A percentile compares a stretch with the other conserved stretches of the same genome.
Conservation (phyloP, 2,797 vertebrate genomes). For the Rhinichthys osculus region DNA sequence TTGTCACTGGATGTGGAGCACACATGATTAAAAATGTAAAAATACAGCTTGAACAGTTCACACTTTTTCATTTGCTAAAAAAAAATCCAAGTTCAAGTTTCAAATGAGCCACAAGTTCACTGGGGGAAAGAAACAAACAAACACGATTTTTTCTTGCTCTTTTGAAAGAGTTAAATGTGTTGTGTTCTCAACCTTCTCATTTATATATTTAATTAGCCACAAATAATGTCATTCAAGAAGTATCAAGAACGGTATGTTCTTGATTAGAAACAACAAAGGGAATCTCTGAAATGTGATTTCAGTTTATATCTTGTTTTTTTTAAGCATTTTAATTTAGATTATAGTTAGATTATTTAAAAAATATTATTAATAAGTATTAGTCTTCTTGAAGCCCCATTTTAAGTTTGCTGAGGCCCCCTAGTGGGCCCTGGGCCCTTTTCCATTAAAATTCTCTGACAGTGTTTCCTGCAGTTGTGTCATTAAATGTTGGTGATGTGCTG, state of each 20-base stretch:
- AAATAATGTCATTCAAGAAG: not conserved
- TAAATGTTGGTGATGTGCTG: not conserved
- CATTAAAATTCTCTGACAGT: not conserved
- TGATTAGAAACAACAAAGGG: not conserved
- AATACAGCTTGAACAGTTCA: not conserved
- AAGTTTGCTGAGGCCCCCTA: not conserved
- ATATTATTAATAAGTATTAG: not conserved
- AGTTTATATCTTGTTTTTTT: not conserved
- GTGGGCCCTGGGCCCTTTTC: not conserved
- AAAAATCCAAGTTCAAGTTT: not conserved
- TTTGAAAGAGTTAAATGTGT: not conserved
- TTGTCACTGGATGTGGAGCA: not conserved
- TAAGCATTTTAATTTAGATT: not conserved
- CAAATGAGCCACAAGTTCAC: not conserved
- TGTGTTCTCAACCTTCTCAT: not conserved
- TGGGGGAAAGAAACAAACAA: not conserved
- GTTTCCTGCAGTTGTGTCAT: not conserved
- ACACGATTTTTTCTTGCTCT: not conserved
- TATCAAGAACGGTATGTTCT: not conserved
- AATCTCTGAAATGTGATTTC: not conserved
- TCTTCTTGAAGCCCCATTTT: not conserved
- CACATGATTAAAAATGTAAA: not conserved
- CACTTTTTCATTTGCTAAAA: not conserved
- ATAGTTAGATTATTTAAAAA: not conserved
- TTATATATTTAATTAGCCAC: not conserved